Evolutionary conservation across 2,888 invertebrate genomes (phyloP).

Genomic region (Fragum sueziense): DNA sequence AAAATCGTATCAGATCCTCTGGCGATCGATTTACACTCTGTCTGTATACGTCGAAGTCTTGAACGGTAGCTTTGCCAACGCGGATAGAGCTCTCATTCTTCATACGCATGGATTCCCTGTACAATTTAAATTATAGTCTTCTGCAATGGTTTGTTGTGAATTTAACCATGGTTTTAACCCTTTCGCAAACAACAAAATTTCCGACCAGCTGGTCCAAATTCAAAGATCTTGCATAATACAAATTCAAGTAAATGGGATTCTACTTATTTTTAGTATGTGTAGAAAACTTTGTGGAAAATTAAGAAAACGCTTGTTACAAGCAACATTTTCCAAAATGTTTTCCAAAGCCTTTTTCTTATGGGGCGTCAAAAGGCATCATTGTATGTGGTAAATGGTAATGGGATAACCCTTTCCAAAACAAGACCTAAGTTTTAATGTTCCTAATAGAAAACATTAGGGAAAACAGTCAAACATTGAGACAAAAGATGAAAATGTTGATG

Average conservation of each 20-base stretch:
- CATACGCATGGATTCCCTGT: slow-evolving; percentile 44
- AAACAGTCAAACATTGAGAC: not conserved
- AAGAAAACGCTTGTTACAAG: not conserved
- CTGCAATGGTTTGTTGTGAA: not conserved
- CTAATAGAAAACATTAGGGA: not conserved
- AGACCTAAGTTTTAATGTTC: not conserved
- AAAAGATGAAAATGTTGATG: not conserved
- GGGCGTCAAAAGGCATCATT: not conserved
- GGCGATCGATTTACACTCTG: slow-evolving; percentile 32
- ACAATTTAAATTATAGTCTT: not conserved
- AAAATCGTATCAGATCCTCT: slow-evolving; percentile 52
- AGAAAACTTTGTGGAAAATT: not conserved
- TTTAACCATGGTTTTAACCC: not conserved
- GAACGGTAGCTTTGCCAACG: slow-evolving; percentile 32
- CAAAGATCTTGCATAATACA: not conserved
- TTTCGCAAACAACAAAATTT: not conserved
- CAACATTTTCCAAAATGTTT: slow-evolving; percentile 1
- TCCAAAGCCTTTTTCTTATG: not conserved
- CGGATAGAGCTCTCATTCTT: slow-evolving; percentile 31
- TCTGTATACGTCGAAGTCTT: slow-evolving; percentile 44
- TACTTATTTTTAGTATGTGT: not conserved
- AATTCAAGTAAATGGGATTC: no score
- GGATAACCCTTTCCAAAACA: not conserved
- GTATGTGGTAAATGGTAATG: not conserved
- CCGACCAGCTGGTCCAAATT: no score